phyloP scores from a whole-genome alignment of 1,140 invertebrate genomes.

The Drosophila tani region DNA sequence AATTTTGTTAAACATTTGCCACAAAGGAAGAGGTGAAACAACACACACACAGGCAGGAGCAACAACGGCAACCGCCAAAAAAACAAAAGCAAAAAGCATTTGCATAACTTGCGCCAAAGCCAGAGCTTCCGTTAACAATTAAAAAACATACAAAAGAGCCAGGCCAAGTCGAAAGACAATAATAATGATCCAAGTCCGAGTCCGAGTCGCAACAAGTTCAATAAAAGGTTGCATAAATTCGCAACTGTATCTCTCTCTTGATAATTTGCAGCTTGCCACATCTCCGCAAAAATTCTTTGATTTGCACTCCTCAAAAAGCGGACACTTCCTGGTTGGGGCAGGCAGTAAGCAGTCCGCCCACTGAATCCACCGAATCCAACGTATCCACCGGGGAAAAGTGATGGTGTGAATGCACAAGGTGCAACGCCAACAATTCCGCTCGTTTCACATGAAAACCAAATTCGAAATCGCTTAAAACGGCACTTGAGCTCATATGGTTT shows the following conservation, averaged over 20 bases:
- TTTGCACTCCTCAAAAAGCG: conserved; percentile 17
- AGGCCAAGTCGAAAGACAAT: conserved; percentile 16
- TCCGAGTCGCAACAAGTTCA: conserved; percentile 53
- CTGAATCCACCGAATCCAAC: neutral
- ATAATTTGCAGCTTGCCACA: conserved; percentile 48
- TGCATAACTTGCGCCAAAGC: conserved; percentile 49
- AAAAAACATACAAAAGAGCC: conserved; percentile 51
- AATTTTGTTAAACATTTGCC: conserved; percentile 69
- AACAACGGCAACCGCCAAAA: conserved; percentile 31
- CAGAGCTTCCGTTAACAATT: conserved; percentile 69
- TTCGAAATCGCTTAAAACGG: conserved; percentile 52
- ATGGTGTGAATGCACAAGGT: conserved; percentile 46
- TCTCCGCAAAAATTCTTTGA: conserved; percentile 43
- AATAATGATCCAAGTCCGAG: conserved; percentile 31
- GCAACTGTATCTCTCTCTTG: conserved; percentile 41
- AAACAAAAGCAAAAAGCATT: conserved; percentile 53
- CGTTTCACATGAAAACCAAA: conserved; percentile 45
- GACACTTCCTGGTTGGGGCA: conserved; percentile 36
- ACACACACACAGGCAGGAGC: conserved; percentile 34
- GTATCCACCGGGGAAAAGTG: conserved; percentile 23
- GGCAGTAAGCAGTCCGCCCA: conserved; percentile 11
- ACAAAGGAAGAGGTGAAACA: conserved; percentile 67
- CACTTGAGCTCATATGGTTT: conserved; percentile 37
- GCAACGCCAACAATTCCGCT: conserved; percentile 43
- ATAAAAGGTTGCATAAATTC: conserved; percentile 59